A percentile compares a stretch with the other conserved stretches of the same genome.
Conservation (phyloP, 2,113 vertebrate genomes). For the Chamaetylas fuelleborni region DNA sequence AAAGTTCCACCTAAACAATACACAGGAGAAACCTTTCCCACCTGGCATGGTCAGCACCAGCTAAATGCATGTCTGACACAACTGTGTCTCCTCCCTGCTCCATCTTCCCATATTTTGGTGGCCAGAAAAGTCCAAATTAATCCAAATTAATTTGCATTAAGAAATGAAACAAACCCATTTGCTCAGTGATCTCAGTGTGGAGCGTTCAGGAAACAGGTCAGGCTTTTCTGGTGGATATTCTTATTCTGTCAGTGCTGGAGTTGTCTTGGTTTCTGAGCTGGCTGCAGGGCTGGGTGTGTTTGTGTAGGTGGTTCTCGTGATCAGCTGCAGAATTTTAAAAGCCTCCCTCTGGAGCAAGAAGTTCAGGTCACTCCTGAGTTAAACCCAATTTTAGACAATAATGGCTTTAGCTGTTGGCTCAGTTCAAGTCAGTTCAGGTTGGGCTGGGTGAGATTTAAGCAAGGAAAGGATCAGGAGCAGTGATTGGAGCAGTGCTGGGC, state of each 20-base stretch:
- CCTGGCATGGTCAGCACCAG: background rate
- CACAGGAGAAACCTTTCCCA: background rate
- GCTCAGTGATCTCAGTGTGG: background rate
- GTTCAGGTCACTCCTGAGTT: background rate
- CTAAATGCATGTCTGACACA: background rate
- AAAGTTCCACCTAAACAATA: background rate
- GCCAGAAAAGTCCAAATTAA: background rate
- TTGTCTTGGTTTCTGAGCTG: constrained; percentile 7
- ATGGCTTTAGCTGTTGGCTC: background rate
- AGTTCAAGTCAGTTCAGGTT: background rate
- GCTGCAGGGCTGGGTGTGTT: background rate
- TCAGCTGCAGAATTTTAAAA: constrained; percentile 10
- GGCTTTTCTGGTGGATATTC: background rate
- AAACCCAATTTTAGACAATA: background rate
- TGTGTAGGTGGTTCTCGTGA: background rate
- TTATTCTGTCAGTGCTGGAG: background rate
- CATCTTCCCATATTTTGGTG: background rate
- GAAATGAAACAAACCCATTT: background rate
- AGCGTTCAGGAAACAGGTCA: background rate
- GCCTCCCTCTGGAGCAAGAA: background rate
- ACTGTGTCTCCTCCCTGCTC: background rate
- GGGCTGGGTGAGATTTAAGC: background rate
- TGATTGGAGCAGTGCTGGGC: background rate
- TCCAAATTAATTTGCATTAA: background rate
- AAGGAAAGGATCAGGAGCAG: background rate